These are phyloP conservation scores for Tinea trinotella DNA, from an alignment of 2,888 invertebrate species.

Conservation along the genomic window DNA sequence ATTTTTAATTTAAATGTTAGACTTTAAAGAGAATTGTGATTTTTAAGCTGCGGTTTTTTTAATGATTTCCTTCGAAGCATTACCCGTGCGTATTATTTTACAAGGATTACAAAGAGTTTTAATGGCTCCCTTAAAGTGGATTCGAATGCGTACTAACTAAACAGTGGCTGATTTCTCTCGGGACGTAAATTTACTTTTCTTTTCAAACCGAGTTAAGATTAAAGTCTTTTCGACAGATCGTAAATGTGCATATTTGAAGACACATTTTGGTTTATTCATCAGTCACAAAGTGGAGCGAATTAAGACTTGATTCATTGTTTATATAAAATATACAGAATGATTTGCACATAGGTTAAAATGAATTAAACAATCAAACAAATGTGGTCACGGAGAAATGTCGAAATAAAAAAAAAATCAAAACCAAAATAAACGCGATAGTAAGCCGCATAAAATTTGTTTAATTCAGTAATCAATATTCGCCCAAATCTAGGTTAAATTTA, in stretches of 20 bases:
- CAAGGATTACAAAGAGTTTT: conserved; percentile 51
- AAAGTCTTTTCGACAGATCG: conserved; percentile 24
- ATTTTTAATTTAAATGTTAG: not conserved
- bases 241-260: conserved; percentile 21
- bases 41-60: conserved; percentile 40
- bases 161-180: conserved; percentile 19
- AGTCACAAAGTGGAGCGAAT: conserved; percentile 34
- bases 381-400: too few species aligned
- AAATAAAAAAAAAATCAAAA: too few species aligned
- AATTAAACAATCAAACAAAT: too few species aligned
- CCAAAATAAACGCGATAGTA: too few species aligned
- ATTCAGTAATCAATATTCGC: too few species aligned
- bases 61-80: conserved; percentile 42
- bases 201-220: conserved; percentile 13
- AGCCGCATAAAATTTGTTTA: too few species aligned
- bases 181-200: conserved; percentile 8
- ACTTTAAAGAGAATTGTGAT: conserved; percentile 8
- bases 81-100: conserved; percentile 51
- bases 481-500: too few species aligned
- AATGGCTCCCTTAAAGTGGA: conserved; percentile 31
- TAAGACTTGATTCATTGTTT: conserved; percentile 46
- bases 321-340: conserved; percentile 53
- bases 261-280: conserved; percentile 37
- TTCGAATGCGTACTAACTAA: conserved; percentile 12
- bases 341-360: too few species aligned